Conservation (phyloP, 2,888 invertebrate species). For the Diadegma fenestrale region DNA sequence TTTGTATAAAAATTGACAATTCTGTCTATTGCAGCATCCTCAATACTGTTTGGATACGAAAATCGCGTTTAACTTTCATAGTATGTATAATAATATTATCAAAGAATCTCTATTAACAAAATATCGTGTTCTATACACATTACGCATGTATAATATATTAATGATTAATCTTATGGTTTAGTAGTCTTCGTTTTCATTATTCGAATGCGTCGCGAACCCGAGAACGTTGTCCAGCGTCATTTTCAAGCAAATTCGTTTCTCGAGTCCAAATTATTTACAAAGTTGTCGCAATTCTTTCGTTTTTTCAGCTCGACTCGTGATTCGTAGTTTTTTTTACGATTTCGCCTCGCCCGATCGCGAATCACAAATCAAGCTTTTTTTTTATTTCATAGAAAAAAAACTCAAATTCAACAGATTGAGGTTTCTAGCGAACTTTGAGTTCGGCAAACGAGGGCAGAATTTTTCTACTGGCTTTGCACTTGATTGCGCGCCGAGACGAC, state of each 20-base stretch:
- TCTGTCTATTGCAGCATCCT: constrained; percentile 52
- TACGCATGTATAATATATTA: constrained; percentile 31
- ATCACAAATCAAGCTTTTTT: no score
- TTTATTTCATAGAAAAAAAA: no score
- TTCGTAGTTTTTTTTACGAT: background rate
- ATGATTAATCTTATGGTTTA: constrained; percentile 50
- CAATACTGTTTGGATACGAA: constrained; percentile 38
- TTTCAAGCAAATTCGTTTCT: background rate
- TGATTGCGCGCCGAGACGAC: no score
- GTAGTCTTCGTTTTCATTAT: constrained; percentile 17
- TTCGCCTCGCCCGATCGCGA: background rate
- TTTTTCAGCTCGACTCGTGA: background rate
- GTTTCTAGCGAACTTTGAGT: no score
- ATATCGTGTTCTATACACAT: constrained; percentile 62
- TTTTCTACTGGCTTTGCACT: no score
- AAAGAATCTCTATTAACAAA: constrained; percentile 60
- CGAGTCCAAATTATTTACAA: constrained; percentile 40
- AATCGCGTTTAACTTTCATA: constrained; percentile 36
- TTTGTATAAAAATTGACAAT: constrained; percentile 64
- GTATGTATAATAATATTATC: constrained; percentile 30
- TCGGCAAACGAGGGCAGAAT: no score
- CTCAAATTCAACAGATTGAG: no score
- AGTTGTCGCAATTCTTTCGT: constrained; percentile 16
- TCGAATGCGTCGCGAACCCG: constrained; percentile 24
- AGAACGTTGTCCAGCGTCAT: background rate